These are phyloP conservation scores for Psettodes erumei DNA, from an alignment of 2,113 vertebrate genomes.

Conservation along the genomic window DNA sequence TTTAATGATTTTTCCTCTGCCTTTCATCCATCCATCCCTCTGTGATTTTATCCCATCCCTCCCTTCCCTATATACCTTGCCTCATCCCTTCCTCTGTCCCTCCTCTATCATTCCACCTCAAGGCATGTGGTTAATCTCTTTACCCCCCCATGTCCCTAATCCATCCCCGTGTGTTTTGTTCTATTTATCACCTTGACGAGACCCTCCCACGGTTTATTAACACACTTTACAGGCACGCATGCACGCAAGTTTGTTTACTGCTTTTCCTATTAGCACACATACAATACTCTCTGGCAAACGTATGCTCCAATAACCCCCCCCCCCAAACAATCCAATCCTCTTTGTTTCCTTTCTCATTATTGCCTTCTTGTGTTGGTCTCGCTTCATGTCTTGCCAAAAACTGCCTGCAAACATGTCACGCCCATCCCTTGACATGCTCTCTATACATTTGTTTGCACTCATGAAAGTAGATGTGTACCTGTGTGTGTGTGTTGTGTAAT, in stretches of 20 bases:
- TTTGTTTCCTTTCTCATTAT: constrained; percentile 62
- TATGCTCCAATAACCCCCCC: constrained; percentile 30
- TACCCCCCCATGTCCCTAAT: constrained; percentile 42
- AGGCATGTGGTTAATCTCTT: constrained; percentile 54
- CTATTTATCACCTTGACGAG: constrained; percentile 75
- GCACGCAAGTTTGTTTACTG: constrained; percentile 23
- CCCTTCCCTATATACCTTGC: constrained; percentile 21
- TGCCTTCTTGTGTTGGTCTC: constrained; percentile 37
- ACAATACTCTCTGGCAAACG: constrained; percentile 48
- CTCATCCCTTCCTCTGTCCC: constrained; percentile 32
- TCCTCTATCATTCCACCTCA: constrained; percentile 46
- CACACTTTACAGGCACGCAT: constrained; percentile 34
- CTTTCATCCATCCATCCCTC: constrained; percentile 51
- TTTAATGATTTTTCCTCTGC: constrained; percentile 7
- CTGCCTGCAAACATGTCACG: constrained; percentile 43
- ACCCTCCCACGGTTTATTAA: constrained; percentile 75
- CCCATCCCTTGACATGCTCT: constrained; percentile 11
- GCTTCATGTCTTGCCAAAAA: constrained; percentile 65
- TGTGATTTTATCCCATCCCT: constrained; percentile 5
- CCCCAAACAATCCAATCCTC: constrained; percentile 30
- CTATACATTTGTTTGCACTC: constrained; percentile 24
- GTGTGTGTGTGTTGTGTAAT: constrained; percentile 7
- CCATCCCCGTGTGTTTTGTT: constrained; percentile 58
- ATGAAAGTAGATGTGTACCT: constrained; percentile 11
- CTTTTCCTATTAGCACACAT: constrained; percentile 48